phyloP scores from a whole-genome alignment of 2,113 vertebrate genomes.

The Megaceryle maxima region DNA sequence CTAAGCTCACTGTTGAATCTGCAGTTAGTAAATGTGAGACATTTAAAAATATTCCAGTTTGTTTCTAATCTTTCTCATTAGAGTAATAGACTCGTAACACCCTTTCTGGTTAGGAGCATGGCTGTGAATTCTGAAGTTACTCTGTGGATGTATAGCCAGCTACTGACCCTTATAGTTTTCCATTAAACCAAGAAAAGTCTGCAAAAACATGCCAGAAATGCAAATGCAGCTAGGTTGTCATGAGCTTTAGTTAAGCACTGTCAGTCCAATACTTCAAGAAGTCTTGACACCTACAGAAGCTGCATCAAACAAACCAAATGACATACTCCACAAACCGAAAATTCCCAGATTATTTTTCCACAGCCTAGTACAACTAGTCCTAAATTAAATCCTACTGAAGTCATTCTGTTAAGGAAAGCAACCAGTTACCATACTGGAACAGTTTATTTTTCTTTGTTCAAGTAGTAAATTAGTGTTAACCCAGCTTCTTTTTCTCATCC shows the following conservation, averaged over 20 bases:
- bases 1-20: background rate
- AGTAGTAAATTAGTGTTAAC: background rate
- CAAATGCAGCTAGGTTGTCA: background rate
- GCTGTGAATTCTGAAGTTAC: background rate
- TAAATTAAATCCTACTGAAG: background rate
- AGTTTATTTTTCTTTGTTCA: background rate
- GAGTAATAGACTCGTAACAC: background rate
- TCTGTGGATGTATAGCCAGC: background rate
- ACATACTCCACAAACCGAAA: background rate
- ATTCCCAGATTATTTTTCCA: background rate
- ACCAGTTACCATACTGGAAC: background rate
- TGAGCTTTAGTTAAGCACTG: background rate
- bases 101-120: background rate
- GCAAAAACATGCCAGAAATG: background rate
- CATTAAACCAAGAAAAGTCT: background rate
- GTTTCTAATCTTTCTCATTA: background rate
- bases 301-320: background rate
- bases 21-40: background rate
- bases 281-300: background rate
- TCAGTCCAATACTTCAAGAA: background rate
- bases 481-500: background rate
- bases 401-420: background rate
- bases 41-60: background rate
- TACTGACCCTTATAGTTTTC: background rate
- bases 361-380: background rate